Evolutionary conservation across 1,140 invertebrate species (phyloP).

Genomic region (Achatina immaculata): DNA sequence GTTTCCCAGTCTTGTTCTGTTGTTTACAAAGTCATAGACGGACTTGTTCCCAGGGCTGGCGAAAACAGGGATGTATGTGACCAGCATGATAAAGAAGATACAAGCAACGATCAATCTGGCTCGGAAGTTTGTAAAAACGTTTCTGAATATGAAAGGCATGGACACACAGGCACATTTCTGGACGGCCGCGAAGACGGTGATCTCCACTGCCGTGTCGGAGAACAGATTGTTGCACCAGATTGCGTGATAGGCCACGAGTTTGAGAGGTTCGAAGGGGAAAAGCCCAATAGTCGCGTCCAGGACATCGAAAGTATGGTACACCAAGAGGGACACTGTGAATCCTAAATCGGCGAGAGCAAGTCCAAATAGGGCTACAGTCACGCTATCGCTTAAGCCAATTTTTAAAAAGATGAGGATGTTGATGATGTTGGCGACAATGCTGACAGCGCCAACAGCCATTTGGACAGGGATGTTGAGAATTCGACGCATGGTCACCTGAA

Average conservation of each 20-base stretch:
- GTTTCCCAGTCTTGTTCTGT: not conserved
- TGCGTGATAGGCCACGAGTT: not conserved
- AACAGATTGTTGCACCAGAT: not conserved
- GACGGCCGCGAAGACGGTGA: slow-evolving; percentile 1
- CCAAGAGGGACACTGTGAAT: not conserved
- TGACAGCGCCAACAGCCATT: not conserved
- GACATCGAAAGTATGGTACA: not conserved
- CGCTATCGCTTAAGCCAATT: not conserved
- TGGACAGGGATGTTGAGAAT: not conserved
- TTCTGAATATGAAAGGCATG: slow-evolving; percentile 15
- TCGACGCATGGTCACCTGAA: not conserved
- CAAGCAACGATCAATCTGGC: not conserved
- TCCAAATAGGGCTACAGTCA: not conserved
- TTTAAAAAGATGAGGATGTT: not conserved
- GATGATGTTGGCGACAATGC: slow-evolving; percentile 26
- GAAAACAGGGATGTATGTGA: not conserved
- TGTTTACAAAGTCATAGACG: not conserved
- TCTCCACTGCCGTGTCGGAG: not conserved
- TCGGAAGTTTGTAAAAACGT: not conserved
- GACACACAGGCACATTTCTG: slow-evolving; percentile 10
- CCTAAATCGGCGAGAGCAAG: not conserved
- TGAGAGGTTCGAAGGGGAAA: not conserved
- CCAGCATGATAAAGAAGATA: not conserved
- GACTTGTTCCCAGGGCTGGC: not conserved
- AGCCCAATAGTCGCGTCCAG: not conserved